Conservation (phyloP, 2,888 invertebrate species). For the Tupiocoris notatus region DNA sequence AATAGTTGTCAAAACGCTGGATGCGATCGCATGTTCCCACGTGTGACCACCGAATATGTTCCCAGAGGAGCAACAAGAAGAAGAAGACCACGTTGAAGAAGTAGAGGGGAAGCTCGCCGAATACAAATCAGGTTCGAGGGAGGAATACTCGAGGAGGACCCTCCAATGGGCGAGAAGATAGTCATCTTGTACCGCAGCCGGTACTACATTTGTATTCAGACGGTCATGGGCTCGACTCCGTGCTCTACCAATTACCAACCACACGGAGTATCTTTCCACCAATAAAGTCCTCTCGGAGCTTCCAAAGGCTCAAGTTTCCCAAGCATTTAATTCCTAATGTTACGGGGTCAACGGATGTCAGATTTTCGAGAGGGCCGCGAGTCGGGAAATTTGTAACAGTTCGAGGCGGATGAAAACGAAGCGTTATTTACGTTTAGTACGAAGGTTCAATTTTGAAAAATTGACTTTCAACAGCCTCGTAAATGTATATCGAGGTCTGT, state of each 20-base stretch:
- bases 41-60: conserved; percentile 43
- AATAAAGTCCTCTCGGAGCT: conserved; percentile 14
- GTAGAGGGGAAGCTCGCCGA: conserved; percentile 23
- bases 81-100: not conserved
- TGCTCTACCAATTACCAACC: conserved; percentile 42
- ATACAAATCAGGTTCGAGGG: conserved; percentile 42
- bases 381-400: too few relatives aligned
- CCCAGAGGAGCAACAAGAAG: conserved; percentile 20
- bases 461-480: too few relatives aligned
- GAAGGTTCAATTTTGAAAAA: too few relatives aligned
- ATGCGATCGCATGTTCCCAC: conserved; percentile 26
- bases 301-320: not conserved
- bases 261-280: conserved; percentile 7
- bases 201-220: conserved; percentile 40
- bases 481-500: too few relatives aligned
- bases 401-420: too few relatives aligned
- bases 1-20: conserved; percentile 20
- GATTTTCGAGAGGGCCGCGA: too few relatives aligned
- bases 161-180: conserved; percentile 37
- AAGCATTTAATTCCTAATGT: conserved; percentile 29
- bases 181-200: conserved; percentile 28
- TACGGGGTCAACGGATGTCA: too few relatives aligned
- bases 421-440: too few relatives aligned
- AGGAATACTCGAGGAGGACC: conserved; percentile 35
- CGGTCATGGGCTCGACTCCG: conserved; percentile 38